Conservation (phyloP, 2,113 vertebrate genomes). For the Lichenostomus cassidix region DNA sequence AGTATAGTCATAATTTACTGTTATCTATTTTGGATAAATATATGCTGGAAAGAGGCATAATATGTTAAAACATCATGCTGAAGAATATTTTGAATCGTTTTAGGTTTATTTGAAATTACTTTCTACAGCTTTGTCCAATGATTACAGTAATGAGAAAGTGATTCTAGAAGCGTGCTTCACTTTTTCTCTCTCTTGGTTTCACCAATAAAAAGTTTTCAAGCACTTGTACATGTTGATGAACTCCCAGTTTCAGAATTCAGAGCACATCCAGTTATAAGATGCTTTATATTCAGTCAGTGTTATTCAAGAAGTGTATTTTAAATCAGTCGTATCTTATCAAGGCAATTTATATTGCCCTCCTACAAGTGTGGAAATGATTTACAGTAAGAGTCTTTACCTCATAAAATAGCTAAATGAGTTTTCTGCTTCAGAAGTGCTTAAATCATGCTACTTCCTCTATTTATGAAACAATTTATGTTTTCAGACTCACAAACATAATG, state of each 20-base stretch:
- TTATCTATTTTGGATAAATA: not conserved
- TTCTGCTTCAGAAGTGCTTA: constrained; percentile 75
- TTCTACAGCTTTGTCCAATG: not conserved
- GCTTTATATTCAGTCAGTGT: constrained; percentile 67
- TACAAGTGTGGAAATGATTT: constrained; percentile 73
- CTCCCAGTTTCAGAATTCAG: constrained; percentile 24
- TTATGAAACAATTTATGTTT: constrained; percentile 68
- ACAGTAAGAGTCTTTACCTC: constrained; percentile 70
- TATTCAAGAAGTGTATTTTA: constrained; percentile 70
- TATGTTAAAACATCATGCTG: not conserved
- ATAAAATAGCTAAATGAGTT: constrained; percentile 79
- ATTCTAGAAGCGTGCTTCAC: not conserved
- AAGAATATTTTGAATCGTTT: not conserved
- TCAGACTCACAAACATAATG: constrained; percentile 43
- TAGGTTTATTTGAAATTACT: not conserved
- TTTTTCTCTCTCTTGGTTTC: not conserved
- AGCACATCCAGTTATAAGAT: constrained; percentile 31
- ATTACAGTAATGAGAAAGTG: not conserved
- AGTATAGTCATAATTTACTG: not conserved
- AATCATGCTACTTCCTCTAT: constrained; percentile 63
- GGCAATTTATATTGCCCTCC: constrained; percentile 74
- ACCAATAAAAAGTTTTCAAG: not conserved
- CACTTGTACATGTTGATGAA: not conserved
- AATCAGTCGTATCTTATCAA: constrained; percentile 74
- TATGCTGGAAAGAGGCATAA: not conserved